Conservation (phyloP, 2,888 invertebrate species). For the Thymelicus sylvestris region DNA sequence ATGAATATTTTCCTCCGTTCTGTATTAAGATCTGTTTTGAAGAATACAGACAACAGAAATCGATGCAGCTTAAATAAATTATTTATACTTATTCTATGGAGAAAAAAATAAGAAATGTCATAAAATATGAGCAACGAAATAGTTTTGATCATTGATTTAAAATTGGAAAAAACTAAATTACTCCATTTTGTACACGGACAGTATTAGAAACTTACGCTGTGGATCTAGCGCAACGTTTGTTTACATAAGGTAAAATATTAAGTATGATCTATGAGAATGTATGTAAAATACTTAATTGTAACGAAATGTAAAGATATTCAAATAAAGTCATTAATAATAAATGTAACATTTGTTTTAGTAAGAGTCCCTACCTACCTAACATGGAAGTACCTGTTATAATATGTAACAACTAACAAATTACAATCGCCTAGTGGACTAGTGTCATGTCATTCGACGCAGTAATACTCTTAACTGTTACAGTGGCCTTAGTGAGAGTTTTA, state of each 20-base stretch:
- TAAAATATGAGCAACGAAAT: slow-evolving; percentile 45
- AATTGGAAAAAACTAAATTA: not conserved
- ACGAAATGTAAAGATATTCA: slow-evolving; percentile 74
- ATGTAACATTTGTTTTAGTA: slow-evolving; percentile 55
- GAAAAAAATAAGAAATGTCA: not conserved
- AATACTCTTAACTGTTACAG: too few species aligned
- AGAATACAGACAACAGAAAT: slow-evolving; percentile 3
- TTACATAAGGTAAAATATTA: slow-evolving; percentile 20
- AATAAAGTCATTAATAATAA: slow-evolving; percentile 77
- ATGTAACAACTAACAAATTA: not conserved
- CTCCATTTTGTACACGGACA: slow-evolving; percentile 25
- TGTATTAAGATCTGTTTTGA: not conserved
- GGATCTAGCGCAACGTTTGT: slow-evolving; percentile 19
- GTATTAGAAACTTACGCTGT: slow-evolving; percentile 29
- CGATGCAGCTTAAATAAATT: not conserved
- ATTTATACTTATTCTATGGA: not conserved
- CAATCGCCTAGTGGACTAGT: too few species aligned
- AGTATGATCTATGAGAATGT: slow-evolving; percentile 48
- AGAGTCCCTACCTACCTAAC: not conserved
- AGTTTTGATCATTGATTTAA: slow-evolving; percentile 21
- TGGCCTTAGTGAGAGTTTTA: too few species aligned
- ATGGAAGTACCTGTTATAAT: not conserved
- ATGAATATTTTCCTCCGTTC: too few species aligned
- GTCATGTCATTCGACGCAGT: too few species aligned
- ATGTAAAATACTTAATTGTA: slow-evolving; percentile 73